A percentile compares a stretch with the other conserved stretches of the same genome.
phyloP scores from a whole-genome alignment of 2,797 vertebrate species.

The Dipus sagitta region DNA sequence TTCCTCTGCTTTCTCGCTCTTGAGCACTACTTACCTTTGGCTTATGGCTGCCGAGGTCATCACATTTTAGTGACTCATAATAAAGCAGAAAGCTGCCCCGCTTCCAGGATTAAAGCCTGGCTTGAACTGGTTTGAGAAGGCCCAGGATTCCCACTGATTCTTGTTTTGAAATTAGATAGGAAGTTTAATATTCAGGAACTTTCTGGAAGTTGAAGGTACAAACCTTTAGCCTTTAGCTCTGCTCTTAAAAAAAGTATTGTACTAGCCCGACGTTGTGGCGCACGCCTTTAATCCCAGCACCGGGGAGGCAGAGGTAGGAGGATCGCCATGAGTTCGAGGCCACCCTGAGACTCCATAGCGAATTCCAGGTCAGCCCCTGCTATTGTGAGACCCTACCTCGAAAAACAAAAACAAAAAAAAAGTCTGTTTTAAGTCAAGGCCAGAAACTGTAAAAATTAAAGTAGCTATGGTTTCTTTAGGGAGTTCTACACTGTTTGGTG shows the following conservation, averaged over 20 bases:
- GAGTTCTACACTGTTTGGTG: too few relatives aligned
- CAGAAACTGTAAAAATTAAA: too few relatives aligned
- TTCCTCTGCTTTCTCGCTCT: neutral
- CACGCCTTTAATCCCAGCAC: too few relatives aligned
- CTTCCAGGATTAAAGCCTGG: slow-evolving; percentile 47
- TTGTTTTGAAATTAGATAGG: slow-evolving; percentile 16
- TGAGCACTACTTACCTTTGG: slow-evolving; percentile 63
- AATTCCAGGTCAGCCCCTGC: too few relatives aligned
- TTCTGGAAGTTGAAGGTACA: slow-evolving; percentile 20
- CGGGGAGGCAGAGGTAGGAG: too few relatives aligned
- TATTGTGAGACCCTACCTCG: too few relatives aligned
- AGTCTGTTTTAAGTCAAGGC: too few relatives aligned
- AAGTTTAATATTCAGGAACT: slow-evolving; percentile 50
- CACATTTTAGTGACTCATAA: slow-evolving; percentile 64
- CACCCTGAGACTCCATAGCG: too few relatives aligned
- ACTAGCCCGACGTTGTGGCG: too few relatives aligned
- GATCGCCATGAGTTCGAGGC: too few relatives aligned
- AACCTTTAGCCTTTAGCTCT: slow-evolving; percentile 30
- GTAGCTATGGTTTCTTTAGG: too few relatives aligned
- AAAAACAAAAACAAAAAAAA: too few relatives aligned
- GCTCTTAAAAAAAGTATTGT: neutral
- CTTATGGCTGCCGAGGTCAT: slow-evolving; percentile 63
- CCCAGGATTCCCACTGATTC: slow-evolving; percentile 44
- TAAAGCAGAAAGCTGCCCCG: slow-evolving; percentile 69
- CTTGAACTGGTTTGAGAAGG: slow-evolving; percentile 75